Base-by-base conservation (phyloP, 2,797 vertebrate species). In the Gobionotothen gibberifrons region DNA sequence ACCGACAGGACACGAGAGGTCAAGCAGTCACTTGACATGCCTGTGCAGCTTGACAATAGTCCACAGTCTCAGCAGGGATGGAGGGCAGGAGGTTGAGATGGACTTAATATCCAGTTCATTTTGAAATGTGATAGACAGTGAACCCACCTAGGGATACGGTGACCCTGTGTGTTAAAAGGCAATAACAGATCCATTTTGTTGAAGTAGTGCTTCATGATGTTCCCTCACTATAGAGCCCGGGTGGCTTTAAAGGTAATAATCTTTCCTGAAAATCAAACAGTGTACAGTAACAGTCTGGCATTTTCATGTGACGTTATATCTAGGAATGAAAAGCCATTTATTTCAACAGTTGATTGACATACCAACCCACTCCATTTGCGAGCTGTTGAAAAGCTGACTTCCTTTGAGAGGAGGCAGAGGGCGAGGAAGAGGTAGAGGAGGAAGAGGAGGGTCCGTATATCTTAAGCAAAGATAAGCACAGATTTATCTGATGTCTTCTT, bases 401-500 rank as follows among this genome's bases (percentile, higher is more conserved):
- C 90, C 86, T 83, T 86, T 92, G 89, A 87, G 86, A 86, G 83
- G 81, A 89, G 87, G 86, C 19, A 77, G 82, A 88, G 83, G 87
- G 69, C 68, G 87, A 89, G 82, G 90, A 86, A 79, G 84, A 89
- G 85, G 85, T 77, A 87, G 92, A 86, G 80, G 87, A 88, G 69
- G 85, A 87, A 84, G 91, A 91, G 84, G 86, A 92, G 90, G 87
- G 90, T 91, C 86, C 85, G 90, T 88, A 92, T 90, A 90, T 95
- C 80, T 92, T 90, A 90, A 94, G 92, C 94, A 93, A 93, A 90
- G 95, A 95, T 95, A 95, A 96, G 95, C 95, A 96, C 95, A 96
- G 95, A 95, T 96, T 95, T 96, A 89, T 95, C 94, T 96, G 95
- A 96, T 96, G 95, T 96, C 95, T 96, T 93, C 95, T 95, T 93